These are phyloP conservation scores for Rhinichthys klamathensis DNA, from an alignment of 2,113 vertebrate genomes.

Conservation along the genomic window DNA sequence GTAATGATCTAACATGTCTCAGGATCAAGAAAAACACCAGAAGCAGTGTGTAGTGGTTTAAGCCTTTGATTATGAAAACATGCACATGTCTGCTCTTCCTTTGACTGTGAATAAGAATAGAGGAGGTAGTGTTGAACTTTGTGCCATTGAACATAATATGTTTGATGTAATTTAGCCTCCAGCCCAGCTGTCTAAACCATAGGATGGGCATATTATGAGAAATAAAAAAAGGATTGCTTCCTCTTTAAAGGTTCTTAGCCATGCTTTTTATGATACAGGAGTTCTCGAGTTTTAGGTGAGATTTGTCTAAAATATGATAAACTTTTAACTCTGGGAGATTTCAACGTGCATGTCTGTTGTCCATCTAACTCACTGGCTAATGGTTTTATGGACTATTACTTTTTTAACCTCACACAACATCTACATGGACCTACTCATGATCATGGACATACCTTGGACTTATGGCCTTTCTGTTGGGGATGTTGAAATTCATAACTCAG, in stretches of 20 bases:
- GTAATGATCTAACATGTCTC: constrained; percentile 57
- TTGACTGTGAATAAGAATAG: constrained; percentile 30
- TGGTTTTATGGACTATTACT: not conserved
- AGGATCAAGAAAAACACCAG: constrained; percentile 43
- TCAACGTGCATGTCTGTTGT: not conserved
- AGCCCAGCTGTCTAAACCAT: constrained; percentile 68
- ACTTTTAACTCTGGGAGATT: not conserved
- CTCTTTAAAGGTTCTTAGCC: not conserved
- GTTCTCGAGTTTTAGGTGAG: not conserved
- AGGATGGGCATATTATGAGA: not conserved
- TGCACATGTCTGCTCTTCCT: constrained; percentile 28
- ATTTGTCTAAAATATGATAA: not conserved
- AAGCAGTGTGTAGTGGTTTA: constrained; percentile 28
- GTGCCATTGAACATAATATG: constrained; percentile 48
- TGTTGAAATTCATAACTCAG: too few species aligned
- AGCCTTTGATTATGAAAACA: constrained; percentile 49
- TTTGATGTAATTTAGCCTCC: constrained; percentile 58
- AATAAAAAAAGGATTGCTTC: constrained; percentile 11
- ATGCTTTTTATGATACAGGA: not conserved
- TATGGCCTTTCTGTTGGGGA: too few species aligned
- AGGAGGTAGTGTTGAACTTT: not conserved
- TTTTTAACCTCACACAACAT: not conserved
- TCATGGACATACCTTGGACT: not conserved
- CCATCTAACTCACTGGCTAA: not conserved
- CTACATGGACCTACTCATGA: not conserved